Evolutionary conservation across 2,888 invertebrate genomes (phyloP).

Genomic region (Osmoderma eremita): DNA sequence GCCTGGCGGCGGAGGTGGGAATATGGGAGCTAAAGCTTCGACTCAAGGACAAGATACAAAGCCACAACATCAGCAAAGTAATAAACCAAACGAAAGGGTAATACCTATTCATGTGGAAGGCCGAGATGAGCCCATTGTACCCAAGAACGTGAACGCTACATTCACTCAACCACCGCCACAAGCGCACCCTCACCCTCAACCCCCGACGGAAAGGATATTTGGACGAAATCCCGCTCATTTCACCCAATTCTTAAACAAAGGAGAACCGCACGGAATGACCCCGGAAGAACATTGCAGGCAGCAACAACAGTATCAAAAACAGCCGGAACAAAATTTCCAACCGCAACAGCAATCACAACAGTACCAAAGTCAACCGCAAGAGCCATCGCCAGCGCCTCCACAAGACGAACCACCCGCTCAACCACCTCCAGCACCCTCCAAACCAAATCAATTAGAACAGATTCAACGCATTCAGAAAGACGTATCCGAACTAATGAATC

Average conservation of each 20-base stretch:
- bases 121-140: constrained; percentile 80
- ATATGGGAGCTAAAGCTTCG: constrained; percentile 34
- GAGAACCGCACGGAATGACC: constrained; percentile 50
- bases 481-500: constrained; percentile 79
- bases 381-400: constrained; percentile 42
- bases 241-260: constrained; percentile 54
- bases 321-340: constrained; percentile 51
- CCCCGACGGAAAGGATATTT: constrained; percentile 52
- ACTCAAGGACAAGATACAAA: constrained; percentile 37
- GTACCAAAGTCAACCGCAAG: constrained; percentile 52
- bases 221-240: constrained; percentile 64
- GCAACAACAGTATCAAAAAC: constrained; percentile 60
- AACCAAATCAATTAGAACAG: constrained; percentile 77
- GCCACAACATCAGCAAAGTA: constrained; percentile 52
- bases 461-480: constrained; percentile 84
- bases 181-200: constrained; percentile 45
- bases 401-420: constrained; percentile 52
- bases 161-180: constrained; percentile 50
- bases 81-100: constrained; percentile 74
- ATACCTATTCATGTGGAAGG: constrained; percentile 92
- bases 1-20: constrained; percentile 28
- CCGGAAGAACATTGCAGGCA: constrained; percentile 44
- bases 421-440: constrained; percentile 54
- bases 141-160: constrained; percentile 64
- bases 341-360: constrained; percentile 55